phyloP scores from a whole-genome alignment of 1,140 invertebrate species.

The Aphelenchoides fujianensis region DNA sequence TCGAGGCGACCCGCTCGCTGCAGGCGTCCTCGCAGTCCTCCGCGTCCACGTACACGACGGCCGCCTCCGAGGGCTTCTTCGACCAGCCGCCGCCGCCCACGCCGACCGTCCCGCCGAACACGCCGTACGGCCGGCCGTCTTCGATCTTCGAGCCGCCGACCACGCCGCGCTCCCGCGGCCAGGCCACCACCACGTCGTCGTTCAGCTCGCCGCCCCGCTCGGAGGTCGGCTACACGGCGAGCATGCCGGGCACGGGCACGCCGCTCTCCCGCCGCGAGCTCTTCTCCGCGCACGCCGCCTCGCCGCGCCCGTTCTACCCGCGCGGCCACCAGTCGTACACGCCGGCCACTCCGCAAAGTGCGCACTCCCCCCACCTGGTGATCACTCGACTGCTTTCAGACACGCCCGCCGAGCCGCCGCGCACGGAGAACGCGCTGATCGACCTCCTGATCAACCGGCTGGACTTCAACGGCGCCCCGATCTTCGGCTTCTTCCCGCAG shows the following conservation, averaged over 20 bases:
- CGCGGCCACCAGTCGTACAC: not conserved
- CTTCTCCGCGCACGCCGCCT: not conserved
- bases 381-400: not conserved
- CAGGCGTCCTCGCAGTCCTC: not conserved
- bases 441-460: not conserved
- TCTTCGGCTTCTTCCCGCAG: not conserved
- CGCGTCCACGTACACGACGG: not conserved
- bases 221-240: not conserved
- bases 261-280: not conserved
- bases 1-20: not conserved
- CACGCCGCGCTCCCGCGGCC: not conserved
- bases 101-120: not conserved
- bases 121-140: not conserved
- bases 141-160: not conserved
- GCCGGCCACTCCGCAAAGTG: not conserved
- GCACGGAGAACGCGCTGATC: not conserved
- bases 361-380: not conserved
- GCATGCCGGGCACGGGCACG: not conserved
- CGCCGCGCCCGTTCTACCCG: not conserved
- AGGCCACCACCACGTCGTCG: not conserved
- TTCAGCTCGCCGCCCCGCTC: not conserved
- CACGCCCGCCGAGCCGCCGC: not conserved
- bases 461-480: not conserved
- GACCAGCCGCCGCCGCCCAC: not conserved
- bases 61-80: not conserved